A percentile compares a stretch with the other conserved stretches of the same genome.
These are phyloP conservation scores for Phasianus colchicus DNA, from an alignment of 2,113 vertebrate genomes.

Conservation along the genomic window DNA sequence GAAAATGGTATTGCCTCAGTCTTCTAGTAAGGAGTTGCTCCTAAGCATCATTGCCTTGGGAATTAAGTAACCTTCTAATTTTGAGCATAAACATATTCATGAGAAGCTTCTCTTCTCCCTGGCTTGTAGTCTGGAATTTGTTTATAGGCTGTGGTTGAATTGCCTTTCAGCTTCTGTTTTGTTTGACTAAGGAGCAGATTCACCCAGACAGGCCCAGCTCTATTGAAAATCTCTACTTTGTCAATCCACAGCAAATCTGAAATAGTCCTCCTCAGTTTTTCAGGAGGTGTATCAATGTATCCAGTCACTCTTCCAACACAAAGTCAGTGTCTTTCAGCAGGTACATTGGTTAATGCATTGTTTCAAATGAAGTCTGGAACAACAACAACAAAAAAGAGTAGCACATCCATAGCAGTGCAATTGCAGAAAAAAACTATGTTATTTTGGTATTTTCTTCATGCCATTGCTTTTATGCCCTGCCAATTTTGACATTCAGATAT, in stretches of 20 bases:
- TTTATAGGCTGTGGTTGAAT: constrained; percentile 36
- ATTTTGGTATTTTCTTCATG: background rate
- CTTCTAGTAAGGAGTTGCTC: constrained; percentile 1
- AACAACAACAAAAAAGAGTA: background rate
- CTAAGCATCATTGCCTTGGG: constrained; percentile 21
- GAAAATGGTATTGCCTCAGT: background rate
- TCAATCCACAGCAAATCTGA: background rate
- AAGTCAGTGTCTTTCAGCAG: background rate
- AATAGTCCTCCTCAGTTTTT: background rate
- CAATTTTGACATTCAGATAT: background rate
- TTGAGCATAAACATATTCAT: constrained; percentile 31
- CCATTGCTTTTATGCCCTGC: background rate
- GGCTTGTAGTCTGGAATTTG: background rate
- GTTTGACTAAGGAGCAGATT: constrained; percentile 33
- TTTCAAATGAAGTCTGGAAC: background rate
- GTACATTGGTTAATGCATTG: background rate
- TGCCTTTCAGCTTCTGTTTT: constrained; percentile 43
- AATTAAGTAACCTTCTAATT: constrained; percentile 57
- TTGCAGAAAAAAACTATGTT: background rate
- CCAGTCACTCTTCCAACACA: background rate
- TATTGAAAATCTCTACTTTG: constrained; percentile 19
- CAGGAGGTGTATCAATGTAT: background rate
- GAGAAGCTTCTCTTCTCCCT: constrained; percentile 27
- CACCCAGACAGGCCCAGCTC: constrained; percentile 18
- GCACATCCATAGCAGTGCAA: background rate